A percentile compares a stretch with the other conserved stretches of the same genome.
Conservation (phyloP, 2,888 invertebrate species). For the Vannuccia rotundouncinata region DNA sequence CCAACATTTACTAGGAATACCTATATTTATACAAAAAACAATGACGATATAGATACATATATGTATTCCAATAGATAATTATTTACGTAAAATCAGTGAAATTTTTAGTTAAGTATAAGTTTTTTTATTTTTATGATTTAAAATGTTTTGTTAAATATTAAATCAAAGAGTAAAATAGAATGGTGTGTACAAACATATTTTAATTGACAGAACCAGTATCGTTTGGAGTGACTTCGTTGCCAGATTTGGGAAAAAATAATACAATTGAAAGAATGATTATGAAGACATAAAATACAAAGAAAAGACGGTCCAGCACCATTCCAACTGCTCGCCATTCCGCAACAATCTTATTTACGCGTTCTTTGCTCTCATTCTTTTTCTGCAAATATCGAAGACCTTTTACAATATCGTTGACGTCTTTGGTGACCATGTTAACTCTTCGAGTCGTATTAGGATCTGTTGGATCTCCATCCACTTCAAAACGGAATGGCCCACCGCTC, state of each 20-base stretch:
- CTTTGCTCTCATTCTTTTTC: slow-evolving; percentile 39
- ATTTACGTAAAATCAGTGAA: no score
- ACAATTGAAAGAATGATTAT: slow-evolving; percentile 36
- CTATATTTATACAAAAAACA: no score
- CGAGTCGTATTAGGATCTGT: slow-evolving; percentile 24
- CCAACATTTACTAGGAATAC: no score
- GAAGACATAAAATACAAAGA: slow-evolving; percentile 38
- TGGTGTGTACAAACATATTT: not conserved
- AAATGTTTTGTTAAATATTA: no score
- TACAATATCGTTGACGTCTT: slow-evolving; percentile 39
- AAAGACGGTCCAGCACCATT: slow-evolving; percentile 38
- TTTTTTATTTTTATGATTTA: no score
- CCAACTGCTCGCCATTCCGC: slow-evolving; percentile 38
- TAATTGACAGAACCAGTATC: not conserved
- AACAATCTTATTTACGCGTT: slow-evolving; percentile 39
- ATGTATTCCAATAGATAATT: no score
- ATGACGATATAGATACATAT: no score
- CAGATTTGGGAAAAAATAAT: slow-evolving; percentile 39
- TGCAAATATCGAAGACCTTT: slow-evolving; percentile 39
- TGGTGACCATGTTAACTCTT: slow-evolving; percentile 35
- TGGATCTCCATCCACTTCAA: slow-evolving; percentile 29
- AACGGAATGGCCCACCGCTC: not conserved
- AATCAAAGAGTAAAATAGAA: no score
- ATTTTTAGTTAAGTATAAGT: no score
- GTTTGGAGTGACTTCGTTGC: slow-evolving; percentile 32